These are phyloP conservation scores for Semicossyphus pulcher DNA, from an alignment of 2,113 vertebrate genomes.

Conservation along the genomic window DNA sequence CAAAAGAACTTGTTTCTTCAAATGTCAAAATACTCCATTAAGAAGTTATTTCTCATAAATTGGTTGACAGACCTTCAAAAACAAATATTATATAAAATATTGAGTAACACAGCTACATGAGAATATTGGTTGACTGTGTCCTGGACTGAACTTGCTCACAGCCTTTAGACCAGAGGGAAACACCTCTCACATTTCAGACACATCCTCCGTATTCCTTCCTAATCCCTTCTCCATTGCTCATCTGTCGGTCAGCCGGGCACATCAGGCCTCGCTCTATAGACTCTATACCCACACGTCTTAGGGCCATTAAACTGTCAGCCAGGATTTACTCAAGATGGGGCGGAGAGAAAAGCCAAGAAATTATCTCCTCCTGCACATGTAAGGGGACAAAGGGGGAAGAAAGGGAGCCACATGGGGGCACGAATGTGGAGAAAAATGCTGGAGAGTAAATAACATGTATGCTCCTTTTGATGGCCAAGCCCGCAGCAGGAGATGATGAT, in stretches of 20 bases:
- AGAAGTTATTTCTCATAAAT: constrained; percentile 1
- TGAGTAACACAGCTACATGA: too few relatives aligned
- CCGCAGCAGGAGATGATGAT: constrained; percentile 74
- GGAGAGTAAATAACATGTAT: constrained; percentile 83
- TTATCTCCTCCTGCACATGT: constrained; percentile 74
- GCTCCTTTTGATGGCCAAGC: constrained; percentile 72
- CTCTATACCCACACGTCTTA: constrained; percentile 78
- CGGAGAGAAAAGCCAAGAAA: constrained; percentile 61
- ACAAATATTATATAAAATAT: background rate
- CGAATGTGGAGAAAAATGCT: constrained; percentile 75
- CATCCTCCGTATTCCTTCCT: constrained; percentile 38
- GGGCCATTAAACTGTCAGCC: constrained; percentile 87
- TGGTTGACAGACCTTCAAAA: background rate
- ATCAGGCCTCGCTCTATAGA: constrained; percentile 82
- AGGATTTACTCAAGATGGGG: constrained; percentile 85
- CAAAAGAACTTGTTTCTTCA: background rate
- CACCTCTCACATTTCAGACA: constrained; percentile 46
- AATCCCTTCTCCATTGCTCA: constrained; percentile 41
- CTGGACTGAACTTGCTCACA: constrained; percentile 35
- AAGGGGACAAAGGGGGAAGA: constrained; percentile 69
- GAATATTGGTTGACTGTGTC: constrained; percentile 8
- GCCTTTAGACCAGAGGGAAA: constrained; percentile 14
- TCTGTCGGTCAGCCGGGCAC: constrained; percentile 83
- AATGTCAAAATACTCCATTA: background rate
- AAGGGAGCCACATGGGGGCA: constrained; percentile 49